A percentile compares a stretch with the other conserved stretches of the same genome.
Evolutionary conservation across 2,113 vertebrate species (phyloP).

Genomic region (Ceyx cyanopectus): DNA sequence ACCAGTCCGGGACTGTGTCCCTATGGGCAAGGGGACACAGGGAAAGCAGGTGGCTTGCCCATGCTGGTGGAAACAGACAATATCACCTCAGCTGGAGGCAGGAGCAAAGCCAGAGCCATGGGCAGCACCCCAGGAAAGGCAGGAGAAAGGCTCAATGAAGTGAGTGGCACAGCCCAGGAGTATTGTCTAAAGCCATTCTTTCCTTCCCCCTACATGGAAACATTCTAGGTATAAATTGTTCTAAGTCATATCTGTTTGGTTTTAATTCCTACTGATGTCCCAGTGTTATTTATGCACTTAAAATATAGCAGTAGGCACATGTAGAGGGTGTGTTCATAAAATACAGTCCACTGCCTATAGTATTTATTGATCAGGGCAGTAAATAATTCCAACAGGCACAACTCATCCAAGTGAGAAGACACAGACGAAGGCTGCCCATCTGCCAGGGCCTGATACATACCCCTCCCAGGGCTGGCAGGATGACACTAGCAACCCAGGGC

Average conservation of each 20-base stretch:
- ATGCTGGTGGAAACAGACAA: background rate
- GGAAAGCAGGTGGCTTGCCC: conserved; percentile 19
- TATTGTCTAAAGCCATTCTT: background rate
- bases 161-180: background rate
- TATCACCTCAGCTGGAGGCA: background rate
- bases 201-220: background rate
- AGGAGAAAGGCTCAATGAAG: background rate
- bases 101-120: background rate
- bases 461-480: background rate
- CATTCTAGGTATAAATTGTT: background rate
- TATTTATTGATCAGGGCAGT: background rate
- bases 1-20: background rate
- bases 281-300: conserved; percentile 7
- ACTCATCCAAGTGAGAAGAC: background rate
- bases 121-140: background rate
- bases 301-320: background rate
- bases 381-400: conserved; percentile 36
- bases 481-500: background rate
- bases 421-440: background rate
- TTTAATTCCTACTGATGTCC: conserved; percentile 42
- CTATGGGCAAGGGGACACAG: background rate
- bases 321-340: background rate
- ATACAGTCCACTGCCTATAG: background rate
- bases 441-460: background rate
- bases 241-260: background rate